These are phyloP conservation scores for Aporophyla lueneburgensis DNA, from an alignment of 2,888 invertebrate genomes.

Conservation along the genomic window DNA sequence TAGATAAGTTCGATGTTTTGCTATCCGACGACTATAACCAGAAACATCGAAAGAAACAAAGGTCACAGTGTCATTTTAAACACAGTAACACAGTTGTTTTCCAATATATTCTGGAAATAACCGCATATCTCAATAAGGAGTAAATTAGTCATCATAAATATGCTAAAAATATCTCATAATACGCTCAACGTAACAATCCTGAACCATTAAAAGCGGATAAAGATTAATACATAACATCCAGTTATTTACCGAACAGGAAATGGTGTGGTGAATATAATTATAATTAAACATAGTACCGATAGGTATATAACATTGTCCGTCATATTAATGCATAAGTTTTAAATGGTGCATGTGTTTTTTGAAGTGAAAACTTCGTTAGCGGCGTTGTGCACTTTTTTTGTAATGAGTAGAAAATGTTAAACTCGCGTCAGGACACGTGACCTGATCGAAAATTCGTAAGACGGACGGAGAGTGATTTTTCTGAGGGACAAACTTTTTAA, in stretches of 20 bases:
- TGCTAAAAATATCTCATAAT: constrained; percentile 24
- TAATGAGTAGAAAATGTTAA: no score
- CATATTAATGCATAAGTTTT: constrained; percentile 30
- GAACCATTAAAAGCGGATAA: constrained; percentile 34
- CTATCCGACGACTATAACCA: not conserved
- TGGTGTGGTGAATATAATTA: constrained; percentile 51
- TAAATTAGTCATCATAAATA: not conserved
- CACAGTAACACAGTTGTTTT: not conserved
- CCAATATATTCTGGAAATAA: not conserved
- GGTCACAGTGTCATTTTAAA: not conserved
- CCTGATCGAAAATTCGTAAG: no score
- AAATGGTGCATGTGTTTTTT: constrained; percentile 10
- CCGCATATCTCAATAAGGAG: constrained; percentile 7
- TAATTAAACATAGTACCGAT: constrained; percentile 47
- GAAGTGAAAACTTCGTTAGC: no score
- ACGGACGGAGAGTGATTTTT: no score
- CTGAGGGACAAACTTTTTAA: no score
- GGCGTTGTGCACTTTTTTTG: no score
- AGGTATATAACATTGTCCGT: constrained; percentile 39
- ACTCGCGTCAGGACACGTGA: no score
- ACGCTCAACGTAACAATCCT: constrained; percentile 8
- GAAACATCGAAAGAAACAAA: not conserved
- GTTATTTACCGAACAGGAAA: constrained; percentile 69
- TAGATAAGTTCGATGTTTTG: not conserved
- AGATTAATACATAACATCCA: constrained; percentile 40